These are phyloP conservation scores for Seira musarum DNA, from an alignment of 2,888 invertebrate species.

Conservation along the genomic window DNA sequence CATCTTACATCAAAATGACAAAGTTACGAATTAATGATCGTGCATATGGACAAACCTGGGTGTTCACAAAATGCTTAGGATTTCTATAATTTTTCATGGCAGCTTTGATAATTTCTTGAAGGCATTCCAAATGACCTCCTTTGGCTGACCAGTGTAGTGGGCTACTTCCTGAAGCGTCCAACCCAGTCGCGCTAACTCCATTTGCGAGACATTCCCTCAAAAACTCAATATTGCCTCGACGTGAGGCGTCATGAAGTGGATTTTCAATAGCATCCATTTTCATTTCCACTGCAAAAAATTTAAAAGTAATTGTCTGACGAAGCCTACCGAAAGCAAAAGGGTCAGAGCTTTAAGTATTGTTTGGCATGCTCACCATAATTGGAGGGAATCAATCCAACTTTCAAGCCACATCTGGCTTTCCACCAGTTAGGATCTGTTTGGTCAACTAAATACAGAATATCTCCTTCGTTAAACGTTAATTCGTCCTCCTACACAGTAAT, in stretches of 20 bases:
- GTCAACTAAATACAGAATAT: constrained; percentile 77
- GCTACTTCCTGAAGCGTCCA: constrained; percentile 79
- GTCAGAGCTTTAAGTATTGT: no score
- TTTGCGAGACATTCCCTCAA: constrained; percentile 77
- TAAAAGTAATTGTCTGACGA: no score
- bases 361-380: constrained; percentile 76
- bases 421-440: constrained; percentile 74
- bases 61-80: constrained; percentile 60
- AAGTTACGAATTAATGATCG: background rate
- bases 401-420: constrained; percentile 76
- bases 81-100: constrained; percentile 53
- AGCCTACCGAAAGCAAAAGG: no score
- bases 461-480: constrained; percentile 79
- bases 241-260: constrained; percentile 80
- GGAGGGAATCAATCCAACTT: constrained; percentile 76
- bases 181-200: constrained; percentile 78
- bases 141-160: constrained; percentile 76
- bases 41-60: constrained; percentile 47
- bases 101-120: constrained; percentile 56
- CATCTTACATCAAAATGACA: background rate
- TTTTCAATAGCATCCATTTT: constrained; percentile 76
- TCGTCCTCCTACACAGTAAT: constrained; percentile 74
- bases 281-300: constrained; percentile 76
- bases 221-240: constrained; percentile 78
- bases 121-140: constrained; percentile 62